These are phyloP conservation scores for Sinohyriopsis cumingii DNA, from an alignment of 2,888 invertebrate genomes.

Conservation along the genomic window DNA sequence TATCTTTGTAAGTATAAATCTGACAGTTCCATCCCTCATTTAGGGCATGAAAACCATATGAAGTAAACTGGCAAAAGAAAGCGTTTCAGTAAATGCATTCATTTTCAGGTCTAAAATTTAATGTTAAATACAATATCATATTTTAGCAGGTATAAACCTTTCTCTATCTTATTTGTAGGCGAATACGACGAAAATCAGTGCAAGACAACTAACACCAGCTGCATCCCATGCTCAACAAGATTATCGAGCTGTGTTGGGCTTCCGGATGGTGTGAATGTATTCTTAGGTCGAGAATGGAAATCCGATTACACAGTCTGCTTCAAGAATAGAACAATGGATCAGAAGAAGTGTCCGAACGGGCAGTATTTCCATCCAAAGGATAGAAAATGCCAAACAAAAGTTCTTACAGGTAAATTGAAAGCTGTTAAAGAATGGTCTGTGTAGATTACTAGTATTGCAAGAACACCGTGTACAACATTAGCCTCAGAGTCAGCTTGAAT, in stretches of 20 bases:
- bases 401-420: conserved; percentile 13
- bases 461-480: too few relatives aligned
- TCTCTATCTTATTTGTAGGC: conserved; percentile 26
- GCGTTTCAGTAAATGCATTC: too few relatives aligned
- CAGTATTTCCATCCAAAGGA: conserved; percentile 24
- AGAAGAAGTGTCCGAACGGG: conserved; percentile 18
- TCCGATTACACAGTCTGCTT: conserved; percentile 33
- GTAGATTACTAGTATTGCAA: too few relatives aligned
- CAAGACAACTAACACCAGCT: conserved; percentile 15
- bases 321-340: conserved; percentile 36
- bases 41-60: too few relatives aligned
- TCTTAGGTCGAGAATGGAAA: conserved; percentile 30
- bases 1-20: neutral
- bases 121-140: neutral
- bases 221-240: conserved; percentile 37
- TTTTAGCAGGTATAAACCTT: neutral
- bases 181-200: conserved; percentile 44
- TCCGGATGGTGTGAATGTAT: conserved; percentile 34
- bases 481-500: too few relatives aligned
- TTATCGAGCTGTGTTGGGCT: conserved; percentile 37
- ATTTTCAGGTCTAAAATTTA: too few relatives aligned
- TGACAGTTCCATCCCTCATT: too few relatives aligned
- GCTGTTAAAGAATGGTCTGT: too few relatives aligned
- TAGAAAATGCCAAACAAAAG: conserved; percentile 8
- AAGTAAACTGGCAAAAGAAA: too few relatives aligned